Evolutionary conservation across 2,797 vertebrate species (phyloP).

Genomic region (Manis pentadactyla): DNA sequence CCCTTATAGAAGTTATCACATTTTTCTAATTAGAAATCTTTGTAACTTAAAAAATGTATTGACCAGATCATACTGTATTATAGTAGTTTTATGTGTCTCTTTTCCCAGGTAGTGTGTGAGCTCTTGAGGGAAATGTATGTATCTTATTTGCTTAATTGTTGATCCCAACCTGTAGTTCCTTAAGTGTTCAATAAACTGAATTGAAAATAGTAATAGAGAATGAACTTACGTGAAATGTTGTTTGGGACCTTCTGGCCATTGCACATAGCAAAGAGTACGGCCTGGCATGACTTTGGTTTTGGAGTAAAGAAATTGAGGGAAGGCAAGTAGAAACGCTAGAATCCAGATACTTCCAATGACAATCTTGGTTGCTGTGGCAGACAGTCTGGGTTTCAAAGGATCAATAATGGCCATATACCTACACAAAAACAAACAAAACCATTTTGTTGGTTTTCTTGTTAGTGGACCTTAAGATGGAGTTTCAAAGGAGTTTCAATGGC

Average conservation of each 20-base stretch:
- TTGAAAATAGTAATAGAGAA: constrained; percentile 58
- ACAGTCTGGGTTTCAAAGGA: constrained; percentile 96
- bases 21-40: constrained; percentile 5
- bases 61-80: not conserved
- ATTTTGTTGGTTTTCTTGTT: not conserved
- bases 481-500: not conserved
- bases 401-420: constrained; percentile 99
- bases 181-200: not conserved
- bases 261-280: constrained; percentile 95
- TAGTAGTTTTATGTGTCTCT: not conserved
- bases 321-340: constrained; percentile 95
- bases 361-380: constrained; percentile 94
- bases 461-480: not conserved
- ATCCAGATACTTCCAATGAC: constrained; percentile 97
- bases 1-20: not conserved
- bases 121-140: not conserved
- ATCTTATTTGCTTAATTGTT: not conserved
- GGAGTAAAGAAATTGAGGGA: constrained; percentile 97
- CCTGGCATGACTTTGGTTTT: constrained; percentile 89
- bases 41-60: not conserved
- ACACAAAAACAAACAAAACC: constrained; percentile 69
- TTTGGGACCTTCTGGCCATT: constrained; percentile 92
- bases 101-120: not conserved
- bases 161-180: not conserved
- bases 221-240: constrained; percentile 94